These are phyloP conservation scores for Crossocerus cetratus DNA, from an alignment of 2,888 invertebrate species.

Conservation along the genomic window DNA sequence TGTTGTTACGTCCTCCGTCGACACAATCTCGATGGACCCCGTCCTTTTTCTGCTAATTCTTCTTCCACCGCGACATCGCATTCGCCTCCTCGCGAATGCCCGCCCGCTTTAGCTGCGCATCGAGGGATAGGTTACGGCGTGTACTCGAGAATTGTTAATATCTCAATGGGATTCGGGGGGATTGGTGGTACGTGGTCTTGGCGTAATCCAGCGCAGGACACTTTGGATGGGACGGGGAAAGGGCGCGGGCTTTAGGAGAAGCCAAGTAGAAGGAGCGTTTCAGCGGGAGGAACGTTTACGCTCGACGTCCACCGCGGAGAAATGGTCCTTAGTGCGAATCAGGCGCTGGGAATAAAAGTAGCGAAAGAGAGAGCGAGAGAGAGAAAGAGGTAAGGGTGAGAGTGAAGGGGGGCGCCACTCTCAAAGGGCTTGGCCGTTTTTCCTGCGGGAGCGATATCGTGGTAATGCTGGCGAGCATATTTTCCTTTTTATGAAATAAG, in stretches of 20 bases:
- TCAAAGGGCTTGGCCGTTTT: not conserved
- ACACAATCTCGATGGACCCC: not conserved
- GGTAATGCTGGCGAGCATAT: slow-evolving; percentile 45
- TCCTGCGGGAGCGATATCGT: slow-evolving; percentile 30
- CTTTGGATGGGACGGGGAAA: slow-evolving; percentile 13
- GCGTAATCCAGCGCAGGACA: slow-evolving; percentile 9
- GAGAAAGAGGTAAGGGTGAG: not conserved
- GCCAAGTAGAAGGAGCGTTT: slow-evolving; percentile 54
- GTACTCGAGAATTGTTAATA: no score
- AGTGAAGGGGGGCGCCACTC: not conserved
- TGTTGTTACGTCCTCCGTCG: slow-evolving; percentile 20
- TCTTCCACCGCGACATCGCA: not conserved
- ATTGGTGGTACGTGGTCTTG: no score
- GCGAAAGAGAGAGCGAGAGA: not conserved
- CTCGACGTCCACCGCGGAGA: slow-evolving; percentile 45
- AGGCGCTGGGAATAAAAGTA: not conserved
- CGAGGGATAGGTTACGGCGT: no score
- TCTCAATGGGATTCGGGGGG: no score
- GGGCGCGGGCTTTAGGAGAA: slow-evolving; percentile 49
- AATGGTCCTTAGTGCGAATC: slow-evolving; percentile 42
- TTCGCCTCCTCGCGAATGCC: slow-evolving; percentile 11
- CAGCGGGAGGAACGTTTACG: slow-evolving; percentile 61
- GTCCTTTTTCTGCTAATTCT: slow-evolving; percentile 2
- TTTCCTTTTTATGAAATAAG: slow-evolving; percentile 50
- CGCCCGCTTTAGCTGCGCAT: slow-evolving; percentile 16